Base-by-base conservation (phyloP, 2,797 vertebrate species). In the Alcedo atthis region DNA sequence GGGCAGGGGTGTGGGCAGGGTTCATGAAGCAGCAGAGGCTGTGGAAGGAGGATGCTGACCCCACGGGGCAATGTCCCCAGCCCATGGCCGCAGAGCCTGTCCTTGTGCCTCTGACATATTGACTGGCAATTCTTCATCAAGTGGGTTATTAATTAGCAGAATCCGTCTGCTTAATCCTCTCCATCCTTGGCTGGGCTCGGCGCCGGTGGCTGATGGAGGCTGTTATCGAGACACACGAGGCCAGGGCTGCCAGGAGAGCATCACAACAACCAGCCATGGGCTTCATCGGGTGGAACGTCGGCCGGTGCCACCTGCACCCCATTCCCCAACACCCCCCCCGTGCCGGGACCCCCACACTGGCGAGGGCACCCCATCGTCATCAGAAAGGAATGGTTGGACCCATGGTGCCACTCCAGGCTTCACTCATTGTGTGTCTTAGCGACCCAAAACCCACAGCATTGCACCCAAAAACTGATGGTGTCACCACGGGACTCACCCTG, bases 91-190 rank as follows among this genome's bases (percentile, higher is more conserved):
- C 66, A 21, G 49, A 62, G 42, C 70, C 26, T 32, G 68, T 51
- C 88, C 77, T 87, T 70, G 45, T 8, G 32, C 69, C 22, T 68
- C 22, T 76, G 86, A 86, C 78, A 64, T 66, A 83, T 35, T 62
- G 91, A 90, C 85, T 8, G 73, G 12, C 75, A 69, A 66, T 30
- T 33, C 87, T 75, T 83, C 77, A 94, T 91, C 86, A 91, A 95
- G 61, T 28, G 61, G 85, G 16, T 96, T 91, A 58, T 81, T 96
- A 96, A 96, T 95, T 91, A 94, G 80, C 74, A 24, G 81, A 78
- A 62, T 53, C 66, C 2, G 5, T 28, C 54, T 82, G 62, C 26
- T 37, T 67, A 62, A 85, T 79, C 67, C 71, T 62, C 32, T 22
- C 42, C 67, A 46, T 79, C 55, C 53, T 58, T 3, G 5, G 55